Evolutionary conservation across 2,797 vertebrate species (phyloP).

Genomic region (Megaceryle alcyon): DNA sequence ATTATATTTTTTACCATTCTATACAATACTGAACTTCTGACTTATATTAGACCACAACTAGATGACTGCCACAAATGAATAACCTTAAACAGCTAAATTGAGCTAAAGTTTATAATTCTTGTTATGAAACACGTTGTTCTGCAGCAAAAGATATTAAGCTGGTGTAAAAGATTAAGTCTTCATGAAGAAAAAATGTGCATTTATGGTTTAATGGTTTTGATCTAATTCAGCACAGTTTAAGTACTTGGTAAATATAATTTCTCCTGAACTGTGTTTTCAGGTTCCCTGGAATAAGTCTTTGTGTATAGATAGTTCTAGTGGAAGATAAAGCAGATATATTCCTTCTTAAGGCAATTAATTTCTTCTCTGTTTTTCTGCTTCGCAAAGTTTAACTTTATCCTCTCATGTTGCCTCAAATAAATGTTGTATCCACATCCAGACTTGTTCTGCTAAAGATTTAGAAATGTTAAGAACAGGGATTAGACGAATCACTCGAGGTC

Average conservation of each 20-base stretch:
- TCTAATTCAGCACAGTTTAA: neutral
- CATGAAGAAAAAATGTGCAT: neutral
- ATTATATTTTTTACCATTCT: neutral
- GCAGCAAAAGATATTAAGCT: neutral
- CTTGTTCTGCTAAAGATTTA: neutral
- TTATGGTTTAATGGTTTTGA: neutral
- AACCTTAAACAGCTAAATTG: neutral
- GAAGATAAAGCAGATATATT: neutral
- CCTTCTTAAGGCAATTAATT: neutral
- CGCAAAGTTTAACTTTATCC: neutral
- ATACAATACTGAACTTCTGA: neutral
- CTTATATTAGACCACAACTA: neutral
- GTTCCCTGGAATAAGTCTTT: neutral
- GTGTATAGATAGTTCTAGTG: neutral
- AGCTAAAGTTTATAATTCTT: neutral
- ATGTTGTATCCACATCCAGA: neutral
- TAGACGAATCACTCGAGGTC: neutral
- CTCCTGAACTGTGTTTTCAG: neutral
- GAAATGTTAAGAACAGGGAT: neutral
- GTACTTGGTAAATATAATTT: neutral
- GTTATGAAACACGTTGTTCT: neutral
- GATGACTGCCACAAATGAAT: neutral
- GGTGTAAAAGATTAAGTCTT: neutral
- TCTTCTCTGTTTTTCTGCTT: neutral
- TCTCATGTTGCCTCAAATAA: neutral